Conservation (phyloP, 1,140 invertebrate genomes). For the Colletes gigas region DNA sequence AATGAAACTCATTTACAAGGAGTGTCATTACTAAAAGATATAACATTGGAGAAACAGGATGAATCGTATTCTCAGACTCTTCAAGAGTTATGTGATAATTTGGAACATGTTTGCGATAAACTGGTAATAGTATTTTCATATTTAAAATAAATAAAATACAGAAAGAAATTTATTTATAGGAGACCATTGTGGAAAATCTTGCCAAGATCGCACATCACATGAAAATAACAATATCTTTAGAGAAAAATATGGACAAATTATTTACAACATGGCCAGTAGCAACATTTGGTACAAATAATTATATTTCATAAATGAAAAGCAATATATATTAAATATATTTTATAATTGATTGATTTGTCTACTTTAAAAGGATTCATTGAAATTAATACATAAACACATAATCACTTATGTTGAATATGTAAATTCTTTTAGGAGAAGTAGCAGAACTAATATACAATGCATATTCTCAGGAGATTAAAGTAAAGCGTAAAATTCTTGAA, state of each 20-base stretch:
- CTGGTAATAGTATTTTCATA: slow-evolving; percentile 53
- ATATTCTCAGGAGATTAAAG: slow-evolving; percentile 63
- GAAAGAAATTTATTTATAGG: slow-evolving; percentile 56
- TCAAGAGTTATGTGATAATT: slow-evolving; percentile 65
- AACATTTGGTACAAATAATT: slow-evolving; percentile 66
- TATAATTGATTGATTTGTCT: background rate
- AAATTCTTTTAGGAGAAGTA: slow-evolving; percentile 54
- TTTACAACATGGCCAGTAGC: slow-evolving; percentile 68
- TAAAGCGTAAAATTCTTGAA: slow-evolving; percentile 69
- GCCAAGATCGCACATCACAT: slow-evolving; percentile 60
- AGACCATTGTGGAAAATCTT: slow-evolving; percentile 65
- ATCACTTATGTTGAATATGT: background rate
- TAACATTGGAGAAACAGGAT: slow-evolving; percentile 61
- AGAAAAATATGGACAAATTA: slow-evolving; percentile 56
- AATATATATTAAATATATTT: too few species aligned
- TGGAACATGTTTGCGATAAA: slow-evolving; percentile 65
- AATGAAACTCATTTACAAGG: slow-evolving; percentile 68
- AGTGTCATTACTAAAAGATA: slow-evolving; percentile 63
- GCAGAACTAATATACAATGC: slow-evolving; percentile 61
- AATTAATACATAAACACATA: background rate
- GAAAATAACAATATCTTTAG: slow-evolving; percentile 51
- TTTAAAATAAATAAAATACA: background rate
- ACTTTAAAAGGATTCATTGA: background rate
- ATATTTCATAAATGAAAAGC: background rate
- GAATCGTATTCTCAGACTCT: slow-evolving; percentile 59